These are phyloP conservation scores for Branchellion lobata DNA, from an alignment of 2,888 invertebrate genomes.

Conservation along the genomic window DNA sequence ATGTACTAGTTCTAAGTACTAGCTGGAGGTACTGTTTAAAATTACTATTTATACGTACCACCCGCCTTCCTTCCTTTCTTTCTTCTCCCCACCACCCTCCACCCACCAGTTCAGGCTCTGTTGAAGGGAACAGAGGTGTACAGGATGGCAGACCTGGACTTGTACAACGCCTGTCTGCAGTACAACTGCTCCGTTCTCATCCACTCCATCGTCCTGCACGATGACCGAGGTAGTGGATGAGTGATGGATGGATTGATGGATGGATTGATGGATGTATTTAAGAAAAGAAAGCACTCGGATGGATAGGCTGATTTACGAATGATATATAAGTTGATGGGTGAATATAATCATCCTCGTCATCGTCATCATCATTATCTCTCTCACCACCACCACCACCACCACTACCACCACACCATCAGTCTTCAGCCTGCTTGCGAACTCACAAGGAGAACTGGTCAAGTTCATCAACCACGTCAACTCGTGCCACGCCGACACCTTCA, in stretches of 20 bases:
- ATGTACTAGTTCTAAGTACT: not conserved
- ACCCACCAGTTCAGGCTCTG: not conserved
- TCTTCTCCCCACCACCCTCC: no score
- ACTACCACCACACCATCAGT: not conserved
- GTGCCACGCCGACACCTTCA: not conserved
- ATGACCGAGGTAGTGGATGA: not conserved
- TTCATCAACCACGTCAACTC: constrained; percentile 6
- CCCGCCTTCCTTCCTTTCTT: no score
- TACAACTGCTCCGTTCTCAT: not conserved
- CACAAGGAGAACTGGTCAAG: not conserved
- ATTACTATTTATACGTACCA: not conserved
- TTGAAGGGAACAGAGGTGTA: not conserved
- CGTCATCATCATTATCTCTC: no score
- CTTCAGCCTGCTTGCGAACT: not conserved
- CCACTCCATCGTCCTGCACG: not conserved
- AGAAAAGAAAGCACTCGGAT: no score
- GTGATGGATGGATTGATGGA: no score
- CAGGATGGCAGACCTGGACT: not conserved
- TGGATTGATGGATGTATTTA: no score
- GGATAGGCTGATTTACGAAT: no score
- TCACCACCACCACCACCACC: no score
- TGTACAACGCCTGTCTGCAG: not conserved
- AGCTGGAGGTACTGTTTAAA: not conserved
- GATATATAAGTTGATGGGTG: no score
- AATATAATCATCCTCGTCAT: no score